These are phyloP conservation scores for Nephrocerus scutellatus DNA, from an alignment of 2,888 invertebrate species.

Conservation along the genomic window DNA sequence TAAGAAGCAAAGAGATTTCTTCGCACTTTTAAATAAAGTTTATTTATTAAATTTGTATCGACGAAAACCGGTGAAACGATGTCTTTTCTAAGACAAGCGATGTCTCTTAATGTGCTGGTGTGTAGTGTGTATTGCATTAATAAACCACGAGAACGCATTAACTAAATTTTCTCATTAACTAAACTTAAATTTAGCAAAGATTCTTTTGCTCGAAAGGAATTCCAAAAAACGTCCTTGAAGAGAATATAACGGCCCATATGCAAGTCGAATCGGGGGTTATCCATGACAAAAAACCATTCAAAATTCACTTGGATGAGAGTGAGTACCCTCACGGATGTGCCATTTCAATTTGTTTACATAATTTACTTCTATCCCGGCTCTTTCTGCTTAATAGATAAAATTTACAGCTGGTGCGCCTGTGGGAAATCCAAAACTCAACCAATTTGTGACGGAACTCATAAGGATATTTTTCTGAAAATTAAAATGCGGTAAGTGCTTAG, in stretches of 20 bases:
- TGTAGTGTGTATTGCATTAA: too few relatives aligned
- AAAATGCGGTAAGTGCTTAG: constrained; percentile 57
- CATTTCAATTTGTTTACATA: constrained; percentile 22
- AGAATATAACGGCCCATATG: constrained; percentile 54
- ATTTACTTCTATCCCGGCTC: constrained; percentile 20
- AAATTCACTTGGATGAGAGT: constrained; percentile 62
- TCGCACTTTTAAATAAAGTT: too few relatives aligned
- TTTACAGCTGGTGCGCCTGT: constrained; percentile 89
- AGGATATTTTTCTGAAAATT: constrained; percentile 64
- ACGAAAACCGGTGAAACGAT: too few relatives aligned
- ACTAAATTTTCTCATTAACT: too few relatives aligned
- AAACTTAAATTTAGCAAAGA: too few relatives aligned
- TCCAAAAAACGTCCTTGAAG: constrained; percentile 60
- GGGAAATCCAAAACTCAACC: constrained; percentile 90
- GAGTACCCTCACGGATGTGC: constrained; percentile 23
- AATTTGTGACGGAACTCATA: constrained; percentile 91
- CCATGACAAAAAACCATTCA: constrained; percentile 87
- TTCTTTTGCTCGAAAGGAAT: too few relatives aligned
- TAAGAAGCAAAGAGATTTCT: too few relatives aligned
- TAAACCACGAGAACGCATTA: too few relatives aligned
- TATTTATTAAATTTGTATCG: too few relatives aligned
- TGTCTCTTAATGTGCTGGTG: too few relatives aligned
- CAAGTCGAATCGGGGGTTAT: constrained; percentile 68
- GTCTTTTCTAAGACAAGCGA: too few relatives aligned
- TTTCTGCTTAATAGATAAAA: constrained; percentile 52